These are phyloP conservation scores for Percina caprodes DNA, from an alignment of 2,113 vertebrate genomes.

Conservation along the genomic window DNA sequence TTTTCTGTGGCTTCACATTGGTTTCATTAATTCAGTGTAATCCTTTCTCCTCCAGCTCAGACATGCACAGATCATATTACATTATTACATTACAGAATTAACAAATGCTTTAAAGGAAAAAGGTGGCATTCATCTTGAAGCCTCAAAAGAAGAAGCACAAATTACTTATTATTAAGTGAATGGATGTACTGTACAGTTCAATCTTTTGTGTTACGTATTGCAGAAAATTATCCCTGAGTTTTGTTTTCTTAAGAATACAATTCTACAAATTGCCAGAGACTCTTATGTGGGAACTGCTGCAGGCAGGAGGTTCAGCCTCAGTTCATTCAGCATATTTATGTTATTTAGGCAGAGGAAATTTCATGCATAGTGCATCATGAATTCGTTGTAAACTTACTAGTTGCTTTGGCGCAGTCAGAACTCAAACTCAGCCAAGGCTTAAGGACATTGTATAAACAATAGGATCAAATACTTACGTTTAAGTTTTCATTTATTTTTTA, in stretches of 20 bases:
- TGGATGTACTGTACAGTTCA: background rate
- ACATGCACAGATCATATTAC: background rate
- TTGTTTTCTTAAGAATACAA: conserved; percentile 20
- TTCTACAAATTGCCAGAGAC: conserved; percentile 16
- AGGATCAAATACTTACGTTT: background rate
- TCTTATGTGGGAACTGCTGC: conserved; percentile 40
- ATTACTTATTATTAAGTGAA: background rate
- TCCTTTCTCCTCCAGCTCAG: background rate
- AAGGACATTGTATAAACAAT: conserved; percentile 22
- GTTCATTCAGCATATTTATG: conserved; percentile 49
- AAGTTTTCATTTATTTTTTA: background rate
- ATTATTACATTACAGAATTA: background rate
- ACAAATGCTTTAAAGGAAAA: background rate
- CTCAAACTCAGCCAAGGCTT: conserved; percentile 3
- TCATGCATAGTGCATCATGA: conserved; percentile 44
- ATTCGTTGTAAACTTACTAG: conserved; percentile 41
- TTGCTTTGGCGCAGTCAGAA: background rate
- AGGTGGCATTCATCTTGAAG: background rate
- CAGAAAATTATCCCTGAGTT: background rate
- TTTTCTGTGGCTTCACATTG: background rate
- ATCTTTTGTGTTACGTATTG: background rate
- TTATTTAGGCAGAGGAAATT: conserved; percentile 51
- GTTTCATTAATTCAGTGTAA: background rate
- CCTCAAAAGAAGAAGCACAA: background rate
- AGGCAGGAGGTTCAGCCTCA: conserved; percentile 40